Conservation (phyloP, 2,797 vertebrate genomes). For the Phoebastria nigripes region DNA sequence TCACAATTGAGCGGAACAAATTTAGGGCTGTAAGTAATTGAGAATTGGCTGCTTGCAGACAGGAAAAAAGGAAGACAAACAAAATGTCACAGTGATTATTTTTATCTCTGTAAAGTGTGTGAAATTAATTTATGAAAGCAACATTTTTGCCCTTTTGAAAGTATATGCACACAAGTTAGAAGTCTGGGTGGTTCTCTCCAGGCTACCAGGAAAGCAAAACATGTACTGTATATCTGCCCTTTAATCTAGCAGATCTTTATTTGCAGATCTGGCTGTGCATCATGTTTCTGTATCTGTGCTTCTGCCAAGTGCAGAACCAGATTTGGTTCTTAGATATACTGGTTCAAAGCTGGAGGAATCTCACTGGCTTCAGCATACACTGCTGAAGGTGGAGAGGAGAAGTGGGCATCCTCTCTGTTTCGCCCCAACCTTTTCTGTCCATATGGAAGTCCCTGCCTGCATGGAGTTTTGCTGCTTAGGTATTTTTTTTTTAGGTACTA, state of each 20-base stretch:
- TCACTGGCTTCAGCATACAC: not conserved
- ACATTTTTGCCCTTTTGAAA: constrained; percentile 67
- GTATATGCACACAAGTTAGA: constrained; percentile 47
- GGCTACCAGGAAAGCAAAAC: constrained; percentile 61
- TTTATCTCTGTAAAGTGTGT: constrained; percentile 61
- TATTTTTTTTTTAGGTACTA: not conserved
- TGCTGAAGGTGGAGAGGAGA: not conserved
- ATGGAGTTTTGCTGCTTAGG: not conserved
- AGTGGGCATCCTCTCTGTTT: not conserved
- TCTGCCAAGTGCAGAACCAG: constrained; percentile 49
- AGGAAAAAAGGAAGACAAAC: constrained; percentile 65
- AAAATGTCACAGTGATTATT: constrained; percentile 69
- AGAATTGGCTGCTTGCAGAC: constrained; percentile 63
- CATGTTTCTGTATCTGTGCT: constrained; percentile 35
- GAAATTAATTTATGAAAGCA: constrained; percentile 69
- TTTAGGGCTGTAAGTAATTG: constrained; percentile 67
- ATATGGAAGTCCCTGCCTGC: not conserved
- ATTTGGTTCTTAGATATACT: constrained; percentile 23
- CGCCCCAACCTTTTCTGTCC: not conserved
- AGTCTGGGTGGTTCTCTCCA: constrained; percentile 64
- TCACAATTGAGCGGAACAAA: constrained; percentile 64
- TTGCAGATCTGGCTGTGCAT: constrained; percentile 50
- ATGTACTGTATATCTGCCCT: constrained; percentile 61
- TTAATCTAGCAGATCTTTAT: constrained; percentile 63
- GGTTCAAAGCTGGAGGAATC: constrained; percentile 25